These are phyloP conservation scores for Drosophila sproati DNA, from an alignment of 1,140 invertebrate genomes.

Conservation along the genomic window DNA sequence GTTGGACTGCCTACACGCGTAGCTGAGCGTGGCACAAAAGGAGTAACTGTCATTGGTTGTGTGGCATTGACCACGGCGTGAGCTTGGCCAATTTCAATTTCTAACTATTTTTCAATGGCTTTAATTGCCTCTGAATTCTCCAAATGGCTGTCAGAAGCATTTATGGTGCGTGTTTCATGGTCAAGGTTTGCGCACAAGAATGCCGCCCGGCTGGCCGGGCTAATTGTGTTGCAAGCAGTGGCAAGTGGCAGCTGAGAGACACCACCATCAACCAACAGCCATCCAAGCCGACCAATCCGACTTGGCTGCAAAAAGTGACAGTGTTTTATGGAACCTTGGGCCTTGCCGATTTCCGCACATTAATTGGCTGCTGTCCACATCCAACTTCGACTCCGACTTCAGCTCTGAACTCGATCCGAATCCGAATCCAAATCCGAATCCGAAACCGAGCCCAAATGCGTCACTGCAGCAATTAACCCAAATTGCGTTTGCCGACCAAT, in stretches of 20 bases:
- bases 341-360: constrained; percentile 63
- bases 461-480: constrained; percentile 74
- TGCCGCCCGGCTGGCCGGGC: constrained; percentile 32
- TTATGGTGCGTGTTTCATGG: constrained; percentile 73
- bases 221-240: constrained; percentile 37
- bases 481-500: constrained; percentile 63
- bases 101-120: constrained; percentile 65
- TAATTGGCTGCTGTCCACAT: constrained; percentile 48
- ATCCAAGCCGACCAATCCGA: constrained; percentile 13
- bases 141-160: constrained; percentile 48
- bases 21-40: constrained; percentile 34
- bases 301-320: constrained; percentile 60
- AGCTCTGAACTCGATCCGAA: constrained; percentile 1
- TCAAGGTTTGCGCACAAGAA: constrained; percentile 73
- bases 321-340: constrained; percentile 71
- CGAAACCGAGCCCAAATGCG: constrained; percentile 35
- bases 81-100: constrained; percentile 70
- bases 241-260: constrained; percentile 26
- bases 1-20: constrained; percentile 38
- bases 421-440: not conserved
- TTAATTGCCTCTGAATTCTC: constrained; percentile 70
- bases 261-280: not conserved
- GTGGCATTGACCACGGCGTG: constrained; percentile 68
- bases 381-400: not conserved
- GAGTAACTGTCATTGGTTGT: constrained; percentile 63